Evolutionary conservation across 1,140 invertebrate species (phyloP).

Genomic region (Zaprionus africanus): DNA sequence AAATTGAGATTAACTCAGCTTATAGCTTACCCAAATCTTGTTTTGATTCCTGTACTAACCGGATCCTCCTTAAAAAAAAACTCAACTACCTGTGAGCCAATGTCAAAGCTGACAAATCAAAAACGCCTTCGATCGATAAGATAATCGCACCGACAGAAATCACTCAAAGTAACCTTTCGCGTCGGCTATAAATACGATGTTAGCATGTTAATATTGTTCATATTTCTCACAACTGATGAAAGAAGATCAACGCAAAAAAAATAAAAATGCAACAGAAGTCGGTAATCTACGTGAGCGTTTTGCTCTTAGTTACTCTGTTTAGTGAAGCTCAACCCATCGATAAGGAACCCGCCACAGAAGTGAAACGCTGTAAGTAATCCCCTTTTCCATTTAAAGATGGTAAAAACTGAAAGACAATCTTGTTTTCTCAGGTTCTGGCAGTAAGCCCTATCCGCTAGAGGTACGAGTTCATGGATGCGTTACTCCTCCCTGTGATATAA

Average conservation of each 20-base stretch:
- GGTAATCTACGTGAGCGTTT: slow-evolving; percentile 47
- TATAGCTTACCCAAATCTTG: not conserved
- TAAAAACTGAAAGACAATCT: not conserved
- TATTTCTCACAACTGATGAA: slow-evolving; percentile 18
- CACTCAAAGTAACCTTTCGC: slow-evolving; percentile 32
- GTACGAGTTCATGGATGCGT: slow-evolving; percentile 63
- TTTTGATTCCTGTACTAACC: not conserved
- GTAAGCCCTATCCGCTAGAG: slow-evolving; percentile 70
- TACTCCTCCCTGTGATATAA: slow-evolving; percentile 61
- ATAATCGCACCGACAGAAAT: slow-evolving; percentile 29
- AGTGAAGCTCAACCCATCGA: slow-evolving; percentile 19
- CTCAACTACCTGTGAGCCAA: slow-evolving; percentile 3
- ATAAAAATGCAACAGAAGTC: slow-evolving; percentile 53
- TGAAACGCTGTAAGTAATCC: slow-evolving; percentile 61
- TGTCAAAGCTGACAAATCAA: slow-evolving; percentile 24
- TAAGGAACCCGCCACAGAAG: slow-evolving; percentile 51
- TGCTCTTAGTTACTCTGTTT: slow-evolving; percentile 22
- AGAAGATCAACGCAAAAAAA: slow-evolving; percentile 28
- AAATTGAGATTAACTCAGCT: not conserved
- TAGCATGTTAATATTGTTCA: slow-evolving; percentile 9
- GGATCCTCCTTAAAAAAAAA: not conserved
- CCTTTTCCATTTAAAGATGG: not conserved
- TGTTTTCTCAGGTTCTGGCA: slow-evolving; percentile 56
- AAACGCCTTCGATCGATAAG: slow-evolving; percentile 47
- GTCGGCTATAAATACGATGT: slow-evolving; percentile 62